Evolutionary conservation across 2,888 invertebrate species (phyloP), one percentile per base, ranked within the genome.

Genomic region (Deilephila porcellus): DNA sequence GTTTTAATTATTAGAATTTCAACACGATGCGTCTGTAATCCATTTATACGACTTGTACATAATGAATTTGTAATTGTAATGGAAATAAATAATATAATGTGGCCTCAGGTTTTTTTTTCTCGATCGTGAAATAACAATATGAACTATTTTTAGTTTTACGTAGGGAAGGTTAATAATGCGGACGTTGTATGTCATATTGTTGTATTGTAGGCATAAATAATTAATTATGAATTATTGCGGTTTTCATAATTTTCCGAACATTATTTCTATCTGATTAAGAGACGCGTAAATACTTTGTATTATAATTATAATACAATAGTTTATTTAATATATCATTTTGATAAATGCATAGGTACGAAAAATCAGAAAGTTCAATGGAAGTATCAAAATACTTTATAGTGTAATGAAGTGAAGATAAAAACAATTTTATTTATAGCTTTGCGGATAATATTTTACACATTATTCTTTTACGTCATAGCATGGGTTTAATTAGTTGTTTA

Each of bases 401-500:
- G 11, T 2, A 45, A 45, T 45, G 0, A 45, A 45, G 45, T 45
- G 45, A 19, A 56, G 6, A 17, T n/a, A n/a, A 6, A 56, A n/a
- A 56, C 7, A 19, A 53, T 19, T 19, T 19, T 19, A n/a, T 7
- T 56, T n/a, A 14, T 14, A 56, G 56, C 17, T 45, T 25, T 11
- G 29, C 0, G 29, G 17, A 25, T 5, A 60, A 4, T 29, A 32
- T 17, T 32, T 14, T 17, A 60, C 17, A 14, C 14, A 45, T 20
- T 37, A 45, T 64, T 64, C 20, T 14, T 45, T 52, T 20, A 67
- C 52, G 64, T 52, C 67, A 67, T 52, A 45, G 37, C 34, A 63
- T 29, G 14, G 17, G 25, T 67, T 67, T 67, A 67, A 52, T 52
- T 67, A 67, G 67, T 67, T 67, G 45, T 67, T 67, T 45, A 67